Evolutionary conservation across 1,140 invertebrate genomes (phyloP).

Genomic region (Lucilia cuprina): DNA sequence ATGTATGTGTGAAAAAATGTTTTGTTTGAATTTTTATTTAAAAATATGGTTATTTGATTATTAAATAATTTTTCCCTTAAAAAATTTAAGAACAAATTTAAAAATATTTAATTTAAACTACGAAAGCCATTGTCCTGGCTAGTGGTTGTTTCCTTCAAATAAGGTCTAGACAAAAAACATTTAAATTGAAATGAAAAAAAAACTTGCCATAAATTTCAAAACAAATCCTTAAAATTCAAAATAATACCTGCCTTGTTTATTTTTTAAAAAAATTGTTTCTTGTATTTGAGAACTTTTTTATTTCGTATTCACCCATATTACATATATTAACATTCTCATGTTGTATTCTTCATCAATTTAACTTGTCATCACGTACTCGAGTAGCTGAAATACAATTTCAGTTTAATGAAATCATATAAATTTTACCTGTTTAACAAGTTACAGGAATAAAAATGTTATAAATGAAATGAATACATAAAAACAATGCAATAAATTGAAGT

Average conservation of each 20-base stretch:
- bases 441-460: neutral
- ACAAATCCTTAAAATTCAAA: conserved; percentile 6
- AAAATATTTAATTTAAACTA: too few relatives aligned
- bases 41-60: neutral
- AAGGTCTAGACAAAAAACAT: conserved; percentile 22
- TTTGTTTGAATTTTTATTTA: conserved; percentile 2
- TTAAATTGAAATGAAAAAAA: neutral
- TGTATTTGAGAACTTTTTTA: neutral
- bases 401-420: conserved; percentile 36
- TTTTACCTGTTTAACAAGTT: conserved; percentile 21
- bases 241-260: neutral
- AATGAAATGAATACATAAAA: neutral
- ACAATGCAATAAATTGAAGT: neutral
- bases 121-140: too few relatives aligned
- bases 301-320: neutral
- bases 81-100: too few relatives aligned
- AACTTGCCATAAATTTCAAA: neutral
- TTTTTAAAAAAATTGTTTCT: neutral
- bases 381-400: conserved; percentile 19
- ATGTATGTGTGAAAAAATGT: neutral
- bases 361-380: conserved; percentile 24
- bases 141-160: too few relatives aligned
- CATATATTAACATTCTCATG: too few relatives aligned
- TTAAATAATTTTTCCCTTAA: neutral
- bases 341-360: neutral